Base-by-base conservation (phyloP, 2,888 invertebrate species). In the Thyatira batis region DNA sequence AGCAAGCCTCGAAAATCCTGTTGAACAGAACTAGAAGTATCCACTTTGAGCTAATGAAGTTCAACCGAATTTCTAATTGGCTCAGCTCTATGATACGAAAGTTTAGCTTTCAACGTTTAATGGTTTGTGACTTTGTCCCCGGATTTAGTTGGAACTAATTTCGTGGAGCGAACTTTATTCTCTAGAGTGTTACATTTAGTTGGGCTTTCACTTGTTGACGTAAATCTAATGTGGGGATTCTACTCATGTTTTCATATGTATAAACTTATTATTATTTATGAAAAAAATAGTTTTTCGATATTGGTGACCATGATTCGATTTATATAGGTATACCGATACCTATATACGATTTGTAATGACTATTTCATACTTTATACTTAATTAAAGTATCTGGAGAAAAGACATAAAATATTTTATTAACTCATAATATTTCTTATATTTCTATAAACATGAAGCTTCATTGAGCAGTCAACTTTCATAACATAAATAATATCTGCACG, bases 101-200 rank as follows among this genome's bases (percentile, higher is more conserved):
- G 76, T 79, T 80, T 65, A 63, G 72, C 74, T 76, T 74, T 77
- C 68, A 74, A 54, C 69, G 74, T 70, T 73, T 78, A 80, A 80
- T 80, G 78, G 81, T 74, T 77, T 73, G 79, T 67, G 75, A 78
- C 74, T 78, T 71, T 73, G 78, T 76, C 75, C 70, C 54, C 61
- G 64, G 74, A 76, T 80, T 79, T 70, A 73, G 72, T 73, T 68
- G 55, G 61, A 70, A 72, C 74, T 77, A 76, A 81, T 78, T 73
- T 74, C 65, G 60, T 56, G 57, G 68, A 63, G 57, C 51, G 56
- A 67, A 73, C 70, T 80, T 78, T 55, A 55, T 54, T 71, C 65
- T 69, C 66, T 55, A 25, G 25, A 20, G 46, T 17, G 48, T 48
- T 27, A 54, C 30, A 27, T 46, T 54, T 39, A 30, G 44, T 54